Evolutionary conservation across 2,888 invertebrate species (phyloP).

Genomic region (Drosophila borborema): DNA sequence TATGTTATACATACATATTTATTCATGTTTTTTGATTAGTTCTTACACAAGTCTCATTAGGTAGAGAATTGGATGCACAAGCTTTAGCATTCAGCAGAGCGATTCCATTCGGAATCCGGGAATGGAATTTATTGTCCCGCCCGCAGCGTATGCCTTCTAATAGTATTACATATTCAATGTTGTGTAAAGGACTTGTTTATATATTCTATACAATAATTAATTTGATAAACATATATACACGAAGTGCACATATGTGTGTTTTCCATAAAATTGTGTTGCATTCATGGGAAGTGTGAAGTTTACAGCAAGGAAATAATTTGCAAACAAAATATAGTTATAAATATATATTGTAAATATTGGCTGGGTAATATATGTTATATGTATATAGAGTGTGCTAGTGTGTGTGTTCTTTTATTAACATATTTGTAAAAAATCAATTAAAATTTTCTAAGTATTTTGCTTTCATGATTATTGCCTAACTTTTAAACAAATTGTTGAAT

Average conservation of each 20-base stretch:
- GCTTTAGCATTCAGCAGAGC: conserved; percentile 26
- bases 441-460: conserved; percentile 13
- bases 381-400: conserved; percentile 20
- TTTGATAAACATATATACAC: conserved; percentile 29
- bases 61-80: conserved; percentile 44
- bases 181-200: conserved; percentile 33
- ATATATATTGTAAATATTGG: neutral
- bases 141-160: conserved; percentile 1
- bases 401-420: conserved; percentile 27
- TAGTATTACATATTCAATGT: conserved; percentile 32
- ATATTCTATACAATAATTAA: conserved; percentile 17
- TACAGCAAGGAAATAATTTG: conserved; percentile 5
- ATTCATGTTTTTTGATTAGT: conserved; percentile 48
- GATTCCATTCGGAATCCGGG: neutral
- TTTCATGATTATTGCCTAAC: conserved; percentile 8
- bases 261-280: conserved; percentile 37
- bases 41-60: conserved; percentile 56
- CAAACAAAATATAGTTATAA: conserved; percentile 1
- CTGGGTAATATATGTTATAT: conserved; percentile 2
- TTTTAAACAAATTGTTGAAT: conserved; percentile 15
- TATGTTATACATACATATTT: conserved; percentile 66
- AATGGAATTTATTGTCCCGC: conserved; percentile 5
- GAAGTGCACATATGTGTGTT: conserved; percentile 13
- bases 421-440: conserved; percentile 10
- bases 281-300: conserved; percentile 22